Conservation (phyloP, 2,113 vertebrate genomes). For the Picathartes gymnocephalus region DNA sequence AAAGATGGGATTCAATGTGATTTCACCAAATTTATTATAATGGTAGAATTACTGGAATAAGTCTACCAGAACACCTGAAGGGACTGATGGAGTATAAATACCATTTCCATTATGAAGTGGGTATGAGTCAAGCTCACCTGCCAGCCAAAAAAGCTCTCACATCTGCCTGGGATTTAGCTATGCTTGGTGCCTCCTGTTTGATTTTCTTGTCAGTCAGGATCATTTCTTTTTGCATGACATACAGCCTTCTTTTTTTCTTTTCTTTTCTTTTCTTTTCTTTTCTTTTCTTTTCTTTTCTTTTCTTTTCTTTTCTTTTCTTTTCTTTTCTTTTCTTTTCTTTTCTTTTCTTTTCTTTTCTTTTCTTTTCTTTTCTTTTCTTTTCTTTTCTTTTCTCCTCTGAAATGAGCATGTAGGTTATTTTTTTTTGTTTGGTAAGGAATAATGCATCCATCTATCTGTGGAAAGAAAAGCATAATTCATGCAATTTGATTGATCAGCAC, state of each 20-base stretch:
- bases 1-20: not conserved
- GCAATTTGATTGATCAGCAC: not conserved
- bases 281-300: rapidly evolving
- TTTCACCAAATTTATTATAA: constrained; percentile 9
- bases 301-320: too few relatives aligned
- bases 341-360: rapidly evolving
- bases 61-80: constrained; percentile 2
- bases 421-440: not conserved
- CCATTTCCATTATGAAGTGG: not conserved
- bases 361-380: too few relatives aligned
- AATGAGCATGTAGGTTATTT: not conserved
- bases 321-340: rapidly evolving
- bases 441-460: not conserved
- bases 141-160: not conserved
- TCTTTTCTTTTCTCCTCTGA: not conserved
- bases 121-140: not conserved
- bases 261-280: too few relatives aligned
- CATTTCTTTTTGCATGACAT: not conserved
- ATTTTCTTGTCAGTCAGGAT: not conserved
- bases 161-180: not conserved
- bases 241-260: not conserved
- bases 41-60: constrained; percentile 12
- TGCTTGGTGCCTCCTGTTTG: not conserved
- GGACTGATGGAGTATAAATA: not conserved
- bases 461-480: not conserved